phyloP scores from a whole-genome alignment of 2,113 vertebrate species.

The Campylomormyrus tamandua region DNA sequence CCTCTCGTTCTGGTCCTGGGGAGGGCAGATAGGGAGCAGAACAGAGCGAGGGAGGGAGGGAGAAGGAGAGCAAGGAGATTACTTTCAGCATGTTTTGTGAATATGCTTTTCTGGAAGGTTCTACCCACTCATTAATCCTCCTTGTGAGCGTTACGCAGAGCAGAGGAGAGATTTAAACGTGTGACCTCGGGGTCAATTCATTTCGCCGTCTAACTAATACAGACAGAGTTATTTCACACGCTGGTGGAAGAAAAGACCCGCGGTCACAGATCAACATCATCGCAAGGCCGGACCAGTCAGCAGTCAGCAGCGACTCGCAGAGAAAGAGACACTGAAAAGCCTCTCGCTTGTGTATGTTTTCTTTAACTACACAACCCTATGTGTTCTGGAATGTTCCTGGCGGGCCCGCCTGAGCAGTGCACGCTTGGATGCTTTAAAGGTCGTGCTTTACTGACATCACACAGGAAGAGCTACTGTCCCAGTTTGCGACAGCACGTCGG shows the following conservation, averaged over 20 bases:
- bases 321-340: neutral
- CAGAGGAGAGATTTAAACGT: neutral
- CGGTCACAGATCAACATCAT: neutral
- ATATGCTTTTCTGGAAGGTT: neutral
- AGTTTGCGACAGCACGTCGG: neutral
- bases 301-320: neutral
- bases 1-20: constrained; percentile 90
- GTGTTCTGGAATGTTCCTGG: neutral
- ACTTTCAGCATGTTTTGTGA: neutral
- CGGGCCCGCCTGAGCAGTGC: neutral
- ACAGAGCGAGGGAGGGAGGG: constrained; percentile 7
- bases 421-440: neutral
- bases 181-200: neutral
- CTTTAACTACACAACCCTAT: neutral
- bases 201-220: neutral
- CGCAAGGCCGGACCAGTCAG: neutral
- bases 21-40: neutral
- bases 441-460: neutral
- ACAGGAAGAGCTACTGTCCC: neutral
- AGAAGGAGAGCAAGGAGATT: neutral
- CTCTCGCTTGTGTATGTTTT: neutral
- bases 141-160: neutral
- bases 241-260: neutral
- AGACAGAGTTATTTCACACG: neutral
- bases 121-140: neutral